Conservation (phyloP, 2,888 invertebrate genomes). For the Tenthredo livida region DNA sequence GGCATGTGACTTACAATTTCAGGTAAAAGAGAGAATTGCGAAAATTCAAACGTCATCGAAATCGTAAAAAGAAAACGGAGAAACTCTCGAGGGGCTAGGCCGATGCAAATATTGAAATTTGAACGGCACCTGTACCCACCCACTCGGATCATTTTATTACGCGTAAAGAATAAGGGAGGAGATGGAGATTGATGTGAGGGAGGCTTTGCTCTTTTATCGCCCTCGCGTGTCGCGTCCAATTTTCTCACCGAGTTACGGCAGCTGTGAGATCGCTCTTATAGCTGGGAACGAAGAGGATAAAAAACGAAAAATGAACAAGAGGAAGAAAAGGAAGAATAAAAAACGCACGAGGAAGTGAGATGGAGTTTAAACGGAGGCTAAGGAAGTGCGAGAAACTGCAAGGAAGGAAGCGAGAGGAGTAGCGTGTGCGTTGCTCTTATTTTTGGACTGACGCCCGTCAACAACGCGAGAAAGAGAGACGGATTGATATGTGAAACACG, state of each 20-base stretch:
- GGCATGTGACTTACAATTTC: neutral
- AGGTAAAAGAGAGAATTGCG: neutral
- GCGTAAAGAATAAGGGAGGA: constrained; percentile 36
- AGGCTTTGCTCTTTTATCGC: constrained; percentile 37
- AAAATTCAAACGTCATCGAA: neutral
- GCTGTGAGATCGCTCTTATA: constrained; percentile 43
- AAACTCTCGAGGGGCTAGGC: constrained; percentile 51
- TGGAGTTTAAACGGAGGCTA: constrained; percentile 53
- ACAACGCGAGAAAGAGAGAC: constrained; percentile 17
- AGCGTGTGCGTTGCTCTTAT: constrained; percentile 35
- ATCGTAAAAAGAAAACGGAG: neutral
- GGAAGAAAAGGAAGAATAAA: neutral
- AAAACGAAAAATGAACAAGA: constrained; percentile 38
- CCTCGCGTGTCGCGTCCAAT: constrained; percentile 50
- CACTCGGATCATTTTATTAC: neutral
- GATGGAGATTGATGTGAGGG: constrained; percentile 17
- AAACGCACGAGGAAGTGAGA: constrained; percentile 52
- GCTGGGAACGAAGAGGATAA: constrained; percentile 46
- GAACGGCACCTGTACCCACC: neutral
- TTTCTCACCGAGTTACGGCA: constrained; percentile 50
- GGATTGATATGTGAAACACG: constrained; percentile 47
- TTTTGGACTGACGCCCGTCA: constrained; percentile 41
- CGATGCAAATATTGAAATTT: neutral
- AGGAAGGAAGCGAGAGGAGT: constrained; percentile 43
- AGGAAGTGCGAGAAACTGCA: constrained; percentile 58